Conservation (phyloP, 2,888 invertebrate genomes). For the Temnothorax ravouxi region DNA sequence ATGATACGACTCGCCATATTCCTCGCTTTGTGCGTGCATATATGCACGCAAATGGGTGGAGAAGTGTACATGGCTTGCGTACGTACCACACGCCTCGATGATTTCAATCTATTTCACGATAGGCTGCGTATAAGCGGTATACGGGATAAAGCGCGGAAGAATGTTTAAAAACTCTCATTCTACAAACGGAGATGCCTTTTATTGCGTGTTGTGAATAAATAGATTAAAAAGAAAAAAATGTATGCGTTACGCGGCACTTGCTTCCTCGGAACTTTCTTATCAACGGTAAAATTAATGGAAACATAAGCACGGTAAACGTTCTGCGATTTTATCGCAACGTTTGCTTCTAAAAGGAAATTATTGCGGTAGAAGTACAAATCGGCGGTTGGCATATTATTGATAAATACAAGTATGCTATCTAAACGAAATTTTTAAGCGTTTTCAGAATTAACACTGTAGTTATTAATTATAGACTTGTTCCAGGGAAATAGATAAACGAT, state of each 20-base stretch:
- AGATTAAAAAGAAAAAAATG: slow-evolving; percentile 5
- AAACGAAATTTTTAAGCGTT: neutral
- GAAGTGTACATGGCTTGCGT: slow-evolving; percentile 41
- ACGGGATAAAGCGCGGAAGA: slow-evolving; percentile 11
- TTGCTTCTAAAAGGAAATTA: slow-evolving; percentile 17
- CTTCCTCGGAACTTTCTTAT: neutral
- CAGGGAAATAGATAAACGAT: neutral
- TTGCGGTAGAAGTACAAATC: neutral
- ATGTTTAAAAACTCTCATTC: slow-evolving; percentile 41
- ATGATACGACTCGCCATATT: slow-evolving; percentile 65
- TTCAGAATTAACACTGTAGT: neutral
- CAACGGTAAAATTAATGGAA: neutral
- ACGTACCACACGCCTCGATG: slow-evolving; percentile 70
- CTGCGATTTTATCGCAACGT: slow-evolving; percentile 2
- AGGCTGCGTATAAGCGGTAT: slow-evolving; percentile 56
- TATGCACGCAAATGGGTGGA: slow-evolving; percentile 61
- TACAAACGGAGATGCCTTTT: neutral
- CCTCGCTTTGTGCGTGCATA: slow-evolving; percentile 55
- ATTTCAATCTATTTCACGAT: slow-evolving; percentile 77
- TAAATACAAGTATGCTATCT: too few species aligned
- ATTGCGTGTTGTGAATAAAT: slow-evolving; percentile 9
- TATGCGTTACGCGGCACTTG: neutral
- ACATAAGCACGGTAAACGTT: neutral
- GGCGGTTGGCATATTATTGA: too few species aligned
- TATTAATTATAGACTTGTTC: neutral